These are phyloP conservation scores for Pampus argenteus DNA, from an alignment of 2,797 vertebrate species.

Conservation along the genomic window DNA sequence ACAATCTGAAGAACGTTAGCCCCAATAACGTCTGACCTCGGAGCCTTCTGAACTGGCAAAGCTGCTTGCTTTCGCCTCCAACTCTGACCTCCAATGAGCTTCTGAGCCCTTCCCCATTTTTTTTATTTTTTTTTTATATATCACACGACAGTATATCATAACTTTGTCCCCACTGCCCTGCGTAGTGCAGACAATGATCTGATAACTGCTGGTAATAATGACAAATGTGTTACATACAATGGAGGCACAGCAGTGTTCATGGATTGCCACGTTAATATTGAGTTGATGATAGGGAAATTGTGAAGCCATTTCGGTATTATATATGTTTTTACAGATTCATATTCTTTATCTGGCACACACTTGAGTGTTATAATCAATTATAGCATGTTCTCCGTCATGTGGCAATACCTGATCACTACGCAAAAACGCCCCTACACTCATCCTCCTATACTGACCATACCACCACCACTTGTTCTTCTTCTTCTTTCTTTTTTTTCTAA, in stretches of 20 bases:
- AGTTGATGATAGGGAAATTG: conserved; percentile 15
- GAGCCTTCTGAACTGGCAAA: conserved; percentile 66
- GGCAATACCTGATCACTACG: conserved; percentile 43
- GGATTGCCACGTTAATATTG: conserved; percentile 37
- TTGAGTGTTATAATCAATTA: conserved; percentile 18
- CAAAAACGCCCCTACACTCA: conserved; percentile 7
- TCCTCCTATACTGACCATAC: conserved; percentile 33
- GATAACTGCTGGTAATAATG: conserved; percentile 44
- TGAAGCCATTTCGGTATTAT: conserved; percentile 18
- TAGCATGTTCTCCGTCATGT: conserved; percentile 36
- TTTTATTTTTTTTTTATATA: conserved; percentile 62
- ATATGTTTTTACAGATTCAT: too few relatives aligned
- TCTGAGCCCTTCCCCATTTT: conserved; percentile 55
- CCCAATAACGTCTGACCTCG: conserved; percentile 92
- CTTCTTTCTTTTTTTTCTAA: conserved; percentile 20
- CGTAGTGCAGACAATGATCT: conserved; percentile 42
- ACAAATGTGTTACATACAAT: conserved; percentile 34
- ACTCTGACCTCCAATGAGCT: conserved; percentile 68
- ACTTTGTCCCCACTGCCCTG: conserved; percentile 49
- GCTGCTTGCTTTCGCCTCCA: conserved; percentile 60
- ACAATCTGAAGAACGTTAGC: conserved; percentile 94
- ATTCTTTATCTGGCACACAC: conserved; percentile 22
- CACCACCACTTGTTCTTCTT: conserved; percentile 27
- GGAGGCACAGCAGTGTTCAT: conserved; percentile 28
- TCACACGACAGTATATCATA: conserved; percentile 36